Evolutionary conservation across 2,113 vertebrate genomes (phyloP).

Genomic region (Prolemur simus): DNA sequence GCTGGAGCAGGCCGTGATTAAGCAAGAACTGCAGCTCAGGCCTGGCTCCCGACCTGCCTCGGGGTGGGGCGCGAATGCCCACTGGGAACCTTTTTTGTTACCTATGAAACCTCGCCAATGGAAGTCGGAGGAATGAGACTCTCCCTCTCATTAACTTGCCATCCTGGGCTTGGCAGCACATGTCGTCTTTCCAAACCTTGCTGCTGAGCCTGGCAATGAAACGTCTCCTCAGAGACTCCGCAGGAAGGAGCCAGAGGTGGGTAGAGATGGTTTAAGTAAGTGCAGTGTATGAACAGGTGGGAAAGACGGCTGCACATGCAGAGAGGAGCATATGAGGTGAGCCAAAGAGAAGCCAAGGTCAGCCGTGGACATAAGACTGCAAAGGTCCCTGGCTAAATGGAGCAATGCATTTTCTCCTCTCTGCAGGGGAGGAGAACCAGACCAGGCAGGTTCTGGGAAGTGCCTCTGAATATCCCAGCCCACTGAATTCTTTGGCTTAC

Average conservation of each 20-base stretch:
- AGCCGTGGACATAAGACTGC: neutral
- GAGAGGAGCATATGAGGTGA: neutral
- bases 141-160: neutral
- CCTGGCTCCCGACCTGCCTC: neutral
- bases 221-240: neutral
- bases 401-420: neutral
- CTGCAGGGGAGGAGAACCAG: neutral
- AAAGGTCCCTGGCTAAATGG: neutral
- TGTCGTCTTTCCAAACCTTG: conserved; percentile 32
- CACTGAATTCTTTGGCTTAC: neutral
- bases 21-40: neutral
- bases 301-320: neutral
- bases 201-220: neutral
- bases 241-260: neutral
- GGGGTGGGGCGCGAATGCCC: neutral
- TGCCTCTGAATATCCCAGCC: neutral
- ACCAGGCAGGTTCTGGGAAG: neutral
- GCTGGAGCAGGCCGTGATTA: neutral
- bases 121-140: neutral
- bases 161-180: neutral
- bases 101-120: rapidly evolving
- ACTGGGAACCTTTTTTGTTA: neutral
- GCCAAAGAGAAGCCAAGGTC: neutral
- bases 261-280: neutral
- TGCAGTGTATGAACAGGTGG: neutral